A percentile compares a stretch with the other conserved stretches of the same genome.
Evolutionary conservation across 2,888 invertebrate species (phyloP).

Genomic region (Agelastica alni): DNA sequence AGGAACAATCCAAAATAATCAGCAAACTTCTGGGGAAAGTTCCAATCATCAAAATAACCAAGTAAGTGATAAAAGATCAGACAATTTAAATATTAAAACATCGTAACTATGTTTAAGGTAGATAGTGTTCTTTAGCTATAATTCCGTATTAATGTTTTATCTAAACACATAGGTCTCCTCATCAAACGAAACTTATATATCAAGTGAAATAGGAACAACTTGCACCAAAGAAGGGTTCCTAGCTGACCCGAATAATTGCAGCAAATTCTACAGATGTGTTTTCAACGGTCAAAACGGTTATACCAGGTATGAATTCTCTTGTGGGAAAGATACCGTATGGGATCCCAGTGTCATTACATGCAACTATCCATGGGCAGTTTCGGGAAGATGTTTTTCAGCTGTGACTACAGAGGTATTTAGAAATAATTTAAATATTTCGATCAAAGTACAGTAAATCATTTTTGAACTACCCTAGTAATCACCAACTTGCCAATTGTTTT

Average conservation of each 20-base stretch:
- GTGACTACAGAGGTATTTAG: background rate
- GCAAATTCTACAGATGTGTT: constrained; percentile 65
- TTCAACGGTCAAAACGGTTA: constrained; percentile 60
- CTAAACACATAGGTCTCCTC: too few species aligned
- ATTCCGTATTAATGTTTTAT: too few species aligned
- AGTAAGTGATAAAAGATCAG: too few species aligned
- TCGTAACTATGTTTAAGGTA: too few species aligned
- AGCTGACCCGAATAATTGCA: constrained; percentile 47
- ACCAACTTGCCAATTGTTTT: too few species aligned
- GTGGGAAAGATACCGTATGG: constrained; percentile 73
- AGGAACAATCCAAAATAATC: background rate
- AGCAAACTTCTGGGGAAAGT: background rate
- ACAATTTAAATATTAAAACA: too few species aligned
- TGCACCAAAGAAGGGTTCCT: constrained; percentile 48
- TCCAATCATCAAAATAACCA: constrained; percentile 9
- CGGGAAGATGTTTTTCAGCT: constrained; percentile 26
- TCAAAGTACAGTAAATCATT: too few species aligned
- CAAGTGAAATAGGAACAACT: constrained; percentile 32
- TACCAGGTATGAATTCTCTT: constrained; percentile 68
- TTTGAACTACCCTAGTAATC: too few species aligned
- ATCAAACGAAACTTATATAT: constrained; percentile 23
- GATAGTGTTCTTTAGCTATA: too few species aligned
- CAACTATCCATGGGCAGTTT: constrained; percentile 65
- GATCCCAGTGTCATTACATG: constrained; percentile 70
- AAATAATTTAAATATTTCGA: too few species aligned